Evolutionary conservation across 2,888 invertebrate species (phyloP), one percentile per base, ranked within the genome.

Genomic region (Muschampia plurimacula): DNA sequence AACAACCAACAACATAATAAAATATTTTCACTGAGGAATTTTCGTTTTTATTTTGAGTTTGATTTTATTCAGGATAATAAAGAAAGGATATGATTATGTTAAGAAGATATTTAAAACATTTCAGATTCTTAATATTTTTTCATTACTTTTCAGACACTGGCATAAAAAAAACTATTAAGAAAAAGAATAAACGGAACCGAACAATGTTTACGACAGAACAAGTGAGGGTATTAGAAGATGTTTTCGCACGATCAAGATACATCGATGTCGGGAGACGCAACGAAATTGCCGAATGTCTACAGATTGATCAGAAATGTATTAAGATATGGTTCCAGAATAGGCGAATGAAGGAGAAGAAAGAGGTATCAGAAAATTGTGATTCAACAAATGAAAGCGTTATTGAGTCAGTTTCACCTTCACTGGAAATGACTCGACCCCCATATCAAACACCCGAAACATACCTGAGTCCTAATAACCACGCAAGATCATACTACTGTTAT

Each of bases 291-390:
- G 86, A 95, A 0, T 78, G 86, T 1, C 88, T 97, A 0, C 94
- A 93, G 63, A 92, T 98, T 2, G 95, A 95, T 1, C 97, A 97
- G 79, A 94, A 96, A 69, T 96, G 96, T 83, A 96, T 98, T 71
- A 97, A 97, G 86, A 96, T 97, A 52, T 97, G 97, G 97, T 98
- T 97, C 84, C 97, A 98, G 83, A 97, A 97, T 82, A 93, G 97
- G 36, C 92, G 97, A 36, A 97, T 97, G 97, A 96, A 96, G 75
- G 93, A 92, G 78, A 97, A 96, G 82, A 96, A 95, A 79, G 95
- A 95, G 77, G 87, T 81, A 0, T 86, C 84, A 0, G 90, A 89
- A 73, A 86, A 84, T 72, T 74, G 75, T 39, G 88, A 89, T 69
- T 81, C 85, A 2, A 86, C 86, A 0, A 81, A 75, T 46, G 86